A percentile compares a stretch with the other conserved stretches of the same genome.
Conservation (phyloP, 37 sponge, comb jelly and placozoan species). For the Aphrocallistes beatrix region DNA sequence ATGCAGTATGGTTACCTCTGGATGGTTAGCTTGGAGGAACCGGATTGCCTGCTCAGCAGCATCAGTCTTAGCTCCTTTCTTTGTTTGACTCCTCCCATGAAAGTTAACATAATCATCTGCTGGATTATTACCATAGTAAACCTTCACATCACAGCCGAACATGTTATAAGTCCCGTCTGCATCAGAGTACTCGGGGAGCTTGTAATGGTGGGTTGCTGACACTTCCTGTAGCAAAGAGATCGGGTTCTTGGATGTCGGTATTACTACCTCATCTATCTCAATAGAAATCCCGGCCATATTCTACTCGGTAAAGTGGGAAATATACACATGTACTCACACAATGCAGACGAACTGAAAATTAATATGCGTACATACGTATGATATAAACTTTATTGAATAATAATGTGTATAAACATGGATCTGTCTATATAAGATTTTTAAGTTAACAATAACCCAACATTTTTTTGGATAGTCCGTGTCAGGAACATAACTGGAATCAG, state of each 20-base stretch:
- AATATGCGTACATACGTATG: too few relatives aligned
- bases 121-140: conserved; percentile 20
- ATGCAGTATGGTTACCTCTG: too few relatives aligned
- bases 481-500: too few relatives aligned
- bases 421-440: too few relatives aligned
- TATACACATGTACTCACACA: too few relatives aligned
- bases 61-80: conserved; percentile 40
- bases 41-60: conserved; percentile 31
- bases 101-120: conserved; percentile 9
- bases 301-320: too few relatives aligned
- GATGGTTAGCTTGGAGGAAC: neutral
- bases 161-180: conserved; percentile 26
- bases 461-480: too few relatives aligned
- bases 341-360: too few relatives aligned
- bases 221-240: conserved; percentile 48
- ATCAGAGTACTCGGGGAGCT: conserved; percentile 47
- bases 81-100: conserved; percentile 29
- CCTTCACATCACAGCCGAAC: conserved; percentile 40
- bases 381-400: too few relatives aligned
- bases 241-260: conserved; percentile 34
- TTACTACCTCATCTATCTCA: neutral
- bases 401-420: too few relatives aligned
- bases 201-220: conserved; percentile 31
- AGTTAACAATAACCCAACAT: too few relatives aligned
- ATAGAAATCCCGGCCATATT: neutral